Conservation (phyloP, 2,888 invertebrate species). For the Coecobrya sp. region DNA sequence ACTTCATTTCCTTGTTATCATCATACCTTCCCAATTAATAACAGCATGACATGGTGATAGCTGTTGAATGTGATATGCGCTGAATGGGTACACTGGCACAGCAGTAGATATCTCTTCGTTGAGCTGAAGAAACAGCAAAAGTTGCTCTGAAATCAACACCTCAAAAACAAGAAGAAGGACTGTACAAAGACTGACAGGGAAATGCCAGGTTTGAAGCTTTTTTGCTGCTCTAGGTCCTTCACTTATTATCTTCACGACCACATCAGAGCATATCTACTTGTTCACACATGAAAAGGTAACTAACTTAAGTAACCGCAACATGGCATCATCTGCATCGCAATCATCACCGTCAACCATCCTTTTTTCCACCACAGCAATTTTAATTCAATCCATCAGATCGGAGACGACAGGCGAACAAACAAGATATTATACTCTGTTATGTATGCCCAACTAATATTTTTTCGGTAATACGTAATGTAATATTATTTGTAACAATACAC, state of each 20-base stretch:
- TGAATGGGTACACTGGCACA: neutral
- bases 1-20: slow-evolving; percentile 30
- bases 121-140: slow-evolving; percentile 32
- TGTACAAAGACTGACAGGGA: slow-evolving; percentile 67
- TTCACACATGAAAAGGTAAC: neutral
- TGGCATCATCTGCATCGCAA: slow-evolving; percentile 31
- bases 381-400: slow-evolving; percentile 81
- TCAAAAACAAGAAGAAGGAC: slow-evolving; percentile 41
- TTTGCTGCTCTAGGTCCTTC: slow-evolving; percentile 64
- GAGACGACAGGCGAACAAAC: slow-evolving; percentile 79
- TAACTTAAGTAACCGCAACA: neutral
- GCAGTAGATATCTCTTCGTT: neutral
- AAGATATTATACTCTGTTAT: slow-evolving; percentile 74
- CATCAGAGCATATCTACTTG: neutral
- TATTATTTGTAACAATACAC: slow-evolving; percentile 68
- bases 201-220: slow-evolving; percentile 75
- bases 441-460: slow-evolving; percentile 54
- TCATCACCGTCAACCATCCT: slow-evolving; percentile 65
- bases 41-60: neutral
- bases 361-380: slow-evolving; percentile 75
- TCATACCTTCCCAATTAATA: neutral
- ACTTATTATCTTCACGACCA: slow-evolving; percentile 4
- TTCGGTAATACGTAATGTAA: slow-evolving; percentile 59
- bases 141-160: slow-evolving; percentile 79
- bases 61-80: neutral